phyloP scores from a whole-genome alignment of 2,113 vertebrate genomes.

The Heterotis niloticus region DNA sequence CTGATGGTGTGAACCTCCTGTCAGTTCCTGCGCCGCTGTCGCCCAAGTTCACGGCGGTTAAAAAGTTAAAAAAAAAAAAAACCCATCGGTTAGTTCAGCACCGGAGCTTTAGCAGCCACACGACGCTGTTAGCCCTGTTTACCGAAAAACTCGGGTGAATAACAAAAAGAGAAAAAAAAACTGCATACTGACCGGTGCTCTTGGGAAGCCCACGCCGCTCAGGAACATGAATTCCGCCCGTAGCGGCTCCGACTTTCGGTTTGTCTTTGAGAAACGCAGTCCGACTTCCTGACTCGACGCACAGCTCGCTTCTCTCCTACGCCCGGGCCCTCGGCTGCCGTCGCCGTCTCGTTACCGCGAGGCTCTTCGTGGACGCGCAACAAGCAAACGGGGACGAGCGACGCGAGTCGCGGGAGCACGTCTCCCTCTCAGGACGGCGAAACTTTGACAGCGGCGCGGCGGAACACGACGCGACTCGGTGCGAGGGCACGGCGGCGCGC shows the following conservation, averaged over 20 bases:
- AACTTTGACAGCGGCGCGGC: too few relatives aligned
- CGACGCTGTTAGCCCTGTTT: neutral
- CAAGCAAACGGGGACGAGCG: too few relatives aligned
- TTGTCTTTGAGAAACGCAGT: slow-evolving; percentile 29
- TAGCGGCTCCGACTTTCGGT: slow-evolving; percentile 21
- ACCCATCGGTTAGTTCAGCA: slow-evolving; percentile 17
- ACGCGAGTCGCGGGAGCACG: too few relatives aligned
- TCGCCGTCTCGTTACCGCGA: slow-evolving; percentile 15
- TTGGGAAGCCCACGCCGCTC: slow-evolving; percentile 15
- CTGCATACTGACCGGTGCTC: slow-evolving; percentile 25
- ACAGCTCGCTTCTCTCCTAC: neutral
- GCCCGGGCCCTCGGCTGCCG: slow-evolving; percentile 17
- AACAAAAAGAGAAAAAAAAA: neutral
- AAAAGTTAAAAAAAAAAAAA: slow-evolving; percentile 8
- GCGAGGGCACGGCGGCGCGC: neutral
- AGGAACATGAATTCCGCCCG: slow-evolving; percentile 30
- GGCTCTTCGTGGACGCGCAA: too few relatives aligned
- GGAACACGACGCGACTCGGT: too few relatives aligned
- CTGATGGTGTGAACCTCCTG: neutral
- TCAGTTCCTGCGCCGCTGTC: slow-evolving; percentile 12
- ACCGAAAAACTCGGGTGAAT: neutral
- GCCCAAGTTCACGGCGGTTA: slow-evolving; percentile 22
- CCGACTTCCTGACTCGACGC: slow-evolving; percentile 36
- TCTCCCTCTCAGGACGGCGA: too few relatives aligned
- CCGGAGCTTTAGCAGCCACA: neutral